Percentiles rank a stretch among this genome's conserved stretches.
phyloP scores from a whole-genome alignment of 64 coral and sea anemone genomes.

The Acropora tenuis region DNA sequence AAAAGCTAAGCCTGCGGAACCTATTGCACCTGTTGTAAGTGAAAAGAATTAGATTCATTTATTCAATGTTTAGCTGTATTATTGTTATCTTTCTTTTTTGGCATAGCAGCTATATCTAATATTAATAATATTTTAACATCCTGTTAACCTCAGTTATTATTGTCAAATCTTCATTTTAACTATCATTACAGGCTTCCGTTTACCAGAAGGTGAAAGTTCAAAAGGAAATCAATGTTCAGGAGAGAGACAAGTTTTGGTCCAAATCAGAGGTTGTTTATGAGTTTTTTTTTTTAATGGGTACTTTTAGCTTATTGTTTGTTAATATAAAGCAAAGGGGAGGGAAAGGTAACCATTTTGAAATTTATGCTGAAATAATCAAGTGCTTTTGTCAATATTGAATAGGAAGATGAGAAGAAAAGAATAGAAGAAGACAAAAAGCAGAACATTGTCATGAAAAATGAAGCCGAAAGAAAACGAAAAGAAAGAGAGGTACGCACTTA shows the following conservation, averaged over 20 bases:
- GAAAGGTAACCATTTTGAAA: too few relatives aligned
- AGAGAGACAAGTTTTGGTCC: conserved; percentile 87
- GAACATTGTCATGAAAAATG: conserved; percentile 20
- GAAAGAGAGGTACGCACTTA: conserved; percentile 73
- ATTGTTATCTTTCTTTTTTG: too few relatives aligned
- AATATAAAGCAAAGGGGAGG: too few relatives aligned
- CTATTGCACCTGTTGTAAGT: conserved; percentile 87
- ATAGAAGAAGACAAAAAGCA: conserved; percentile 69
- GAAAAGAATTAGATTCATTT: not conserved
- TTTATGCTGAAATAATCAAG: too few relatives aligned
- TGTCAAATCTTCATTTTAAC: not conserved
- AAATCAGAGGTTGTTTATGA: conserved; percentile 68
- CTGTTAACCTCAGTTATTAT: too few relatives aligned
- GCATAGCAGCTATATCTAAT: too few relatives aligned
- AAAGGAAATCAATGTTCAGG: conserved; percentile 83
- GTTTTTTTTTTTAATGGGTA: not conserved
- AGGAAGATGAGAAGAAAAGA: conserved; percentile 90
- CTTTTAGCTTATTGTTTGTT: too few relatives aligned
- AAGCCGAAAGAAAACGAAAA: conserved; percentile 91
- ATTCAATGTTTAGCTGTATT: too few relatives aligned
- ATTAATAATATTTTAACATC: too few relatives aligned
- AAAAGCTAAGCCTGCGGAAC: conserved; percentile 92
- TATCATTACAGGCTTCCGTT: conserved; percentile 79
- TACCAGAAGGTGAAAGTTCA: conserved; percentile 86
- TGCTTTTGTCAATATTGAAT: not conserved